Evolutionary conservation across 1,140 invertebrate genomes (phyloP), one percentile per base, ranked within the genome.

Genomic region (Lasioglossum albipes): DNA sequence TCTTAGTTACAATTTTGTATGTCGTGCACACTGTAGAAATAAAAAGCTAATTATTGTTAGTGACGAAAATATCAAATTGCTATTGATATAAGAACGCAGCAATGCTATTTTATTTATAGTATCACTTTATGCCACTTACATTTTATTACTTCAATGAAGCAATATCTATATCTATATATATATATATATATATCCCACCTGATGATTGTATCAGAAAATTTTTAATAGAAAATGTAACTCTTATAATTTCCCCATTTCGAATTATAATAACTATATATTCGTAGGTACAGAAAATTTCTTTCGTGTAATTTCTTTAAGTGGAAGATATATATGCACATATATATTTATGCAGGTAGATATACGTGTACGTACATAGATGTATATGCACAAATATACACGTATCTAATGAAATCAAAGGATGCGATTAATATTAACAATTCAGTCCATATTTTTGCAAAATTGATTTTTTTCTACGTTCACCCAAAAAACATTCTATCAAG

Each of bases 21-120:
- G 84, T 88, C 75, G 89, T 89, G 89, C 87, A 90, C 88, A 89
- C 87, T 84, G 86, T 90, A 90, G 88, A 89, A 90, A 89, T 89
- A 87, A 89, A 84, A 88, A 88, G 79, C 74, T 89, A 81, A 80
- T 87, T 59, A 83, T 89, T 89, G 88, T 89, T 90, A 89, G 88
- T 89, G 89, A 88, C 88, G 88, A 89, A 90, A 89, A 89, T 90
- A 88, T 89, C 67, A 88, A 84, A 88, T 88, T 88, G 74, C 85
- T 88, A 85, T 84, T 79, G 76, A 89, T 89, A 88, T 75, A 83
- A 77, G 80, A 87, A 87, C 85, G 83, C 82, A 84, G 66, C 77
- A 89, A 75, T 69, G 79, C 72, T 84, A 84, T 78, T 85, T 86
- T 79, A 80, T 64, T 80, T 54, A 36, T 36, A 74, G 62, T 84